These are phyloP conservation scores for Macropodus opercularis DNA, from an alignment of 2,797 vertebrate genomes.

Conservation along the genomic window DNA sequence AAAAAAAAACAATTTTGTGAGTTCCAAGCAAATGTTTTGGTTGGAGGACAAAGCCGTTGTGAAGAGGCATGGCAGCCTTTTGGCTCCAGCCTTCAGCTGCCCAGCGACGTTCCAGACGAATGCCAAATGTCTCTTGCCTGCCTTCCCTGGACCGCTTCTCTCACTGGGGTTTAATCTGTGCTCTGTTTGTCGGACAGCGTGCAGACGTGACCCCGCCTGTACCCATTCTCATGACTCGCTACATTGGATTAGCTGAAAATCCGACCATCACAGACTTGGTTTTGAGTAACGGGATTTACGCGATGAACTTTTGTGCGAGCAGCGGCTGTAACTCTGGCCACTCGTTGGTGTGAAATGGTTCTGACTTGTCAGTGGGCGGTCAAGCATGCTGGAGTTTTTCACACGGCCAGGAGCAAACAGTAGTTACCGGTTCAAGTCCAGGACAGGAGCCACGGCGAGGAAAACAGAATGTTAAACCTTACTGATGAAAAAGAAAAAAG, in stretches of 20 bases:
- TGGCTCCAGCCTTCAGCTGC: slow-evolving; percentile 58
- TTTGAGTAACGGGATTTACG: slow-evolving; percentile 52
- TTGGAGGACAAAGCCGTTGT: slow-evolving; percentile 46
- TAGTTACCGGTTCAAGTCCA: slow-evolving; percentile 44
- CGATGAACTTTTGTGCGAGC: slow-evolving; percentile 55
- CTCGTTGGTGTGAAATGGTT: slow-evolving; percentile 58
- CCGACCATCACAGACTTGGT: slow-evolving; percentile 25
- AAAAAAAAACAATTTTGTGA: slow-evolving; percentile 18
- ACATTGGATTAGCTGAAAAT: slow-evolving; percentile 61
- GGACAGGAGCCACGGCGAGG: slow-evolving; percentile 52
- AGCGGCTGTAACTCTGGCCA: slow-evolving; percentile 34
- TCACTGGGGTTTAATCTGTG: slow-evolving; percentile 20
- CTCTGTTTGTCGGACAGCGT: slow-evolving; percentile 13
- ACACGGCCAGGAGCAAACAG: slow-evolving; percentile 52
- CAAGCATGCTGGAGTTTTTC: slow-evolving; percentile 58
- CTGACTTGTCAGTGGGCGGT: slow-evolving; percentile 60
- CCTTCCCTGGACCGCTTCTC: slow-evolving; percentile 25
- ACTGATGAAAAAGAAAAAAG: slow-evolving; percentile 2
- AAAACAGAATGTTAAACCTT: slow-evolving; percentile 38
- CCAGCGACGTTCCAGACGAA: slow-evolving; percentile 47
- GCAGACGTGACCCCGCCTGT: slow-evolving; percentile 12
- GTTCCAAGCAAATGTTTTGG: slow-evolving; percentile 47
- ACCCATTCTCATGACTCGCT: slow-evolving; percentile 28
- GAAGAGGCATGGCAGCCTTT: slow-evolving; percentile 57
- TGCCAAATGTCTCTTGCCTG: slow-evolving; percentile 57